Conservation (phyloP, 2,113 vertebrate genomes). For the Oophaga pumilio region DNA sequence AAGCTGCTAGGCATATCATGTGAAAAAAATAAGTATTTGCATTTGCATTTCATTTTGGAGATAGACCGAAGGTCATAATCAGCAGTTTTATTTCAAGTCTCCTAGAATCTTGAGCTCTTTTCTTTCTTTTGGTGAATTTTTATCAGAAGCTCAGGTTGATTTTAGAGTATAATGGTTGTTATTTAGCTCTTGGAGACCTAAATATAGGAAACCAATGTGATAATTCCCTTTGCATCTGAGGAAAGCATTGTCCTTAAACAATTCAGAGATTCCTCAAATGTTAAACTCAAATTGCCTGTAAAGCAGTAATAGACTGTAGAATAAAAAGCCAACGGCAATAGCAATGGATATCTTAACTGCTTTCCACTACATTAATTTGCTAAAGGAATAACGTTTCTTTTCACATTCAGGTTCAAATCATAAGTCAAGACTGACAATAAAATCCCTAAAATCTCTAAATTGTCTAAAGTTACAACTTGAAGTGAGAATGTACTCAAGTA, state of each 20-base stretch:
- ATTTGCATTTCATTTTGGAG: not conserved
- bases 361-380: slow-evolving; percentile 34
- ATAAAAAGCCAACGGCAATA: slow-evolving; percentile 37
- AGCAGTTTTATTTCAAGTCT: not conserved
- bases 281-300: slow-evolving; percentile 33
- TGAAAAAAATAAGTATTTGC: not conserved
- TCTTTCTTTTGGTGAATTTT: not conserved
- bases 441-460: not conserved
- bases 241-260: slow-evolving; percentile 34
- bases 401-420: slow-evolving; percentile 27
- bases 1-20: too few relatives aligned
- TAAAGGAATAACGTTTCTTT: not conserved
- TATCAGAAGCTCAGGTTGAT: not conserved
- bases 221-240: not conserved
- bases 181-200: not conserved
- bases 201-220: not conserved
- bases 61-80: not conserved
- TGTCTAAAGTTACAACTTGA: not conserved
- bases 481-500: not conserved
- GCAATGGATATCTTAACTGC: slow-evolving; percentile 39
- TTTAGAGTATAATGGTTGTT: not conserved
- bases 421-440: not conserved
- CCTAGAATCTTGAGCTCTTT: not conserved
- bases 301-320: slow-evolving; percentile 8
- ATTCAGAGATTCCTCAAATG: slow-evolving; percentile 26